A percentile compares a stretch with the other conserved stretches of the same genome.
Conservation (phyloP, 2,888 invertebrate genomes). For the Mechanitis mazaeus region DNA sequence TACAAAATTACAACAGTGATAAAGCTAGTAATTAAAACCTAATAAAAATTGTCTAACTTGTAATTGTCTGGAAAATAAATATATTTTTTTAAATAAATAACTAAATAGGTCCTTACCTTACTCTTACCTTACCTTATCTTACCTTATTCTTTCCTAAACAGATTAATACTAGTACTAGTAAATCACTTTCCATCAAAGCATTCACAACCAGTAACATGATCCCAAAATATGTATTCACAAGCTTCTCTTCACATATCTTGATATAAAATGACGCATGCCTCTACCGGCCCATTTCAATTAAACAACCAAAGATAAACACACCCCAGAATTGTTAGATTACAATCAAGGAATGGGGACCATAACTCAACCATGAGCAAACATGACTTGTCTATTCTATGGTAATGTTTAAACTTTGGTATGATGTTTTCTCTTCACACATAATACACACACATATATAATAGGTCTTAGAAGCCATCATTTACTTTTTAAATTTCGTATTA, state of each 20-base stretch:
- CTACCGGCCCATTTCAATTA: constrained; percentile 31
- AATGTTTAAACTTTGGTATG: constrained; percentile 27
- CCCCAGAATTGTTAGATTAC: constrained; percentile 42
- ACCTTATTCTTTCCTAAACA: too few relatives aligned
- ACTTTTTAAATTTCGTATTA: too few relatives aligned
- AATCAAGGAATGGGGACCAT: constrained; percentile 47
- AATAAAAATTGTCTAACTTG: too few relatives aligned
- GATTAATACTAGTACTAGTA: too few relatives aligned
- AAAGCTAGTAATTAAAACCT: too few relatives aligned
- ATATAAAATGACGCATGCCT: constrained; percentile 15
- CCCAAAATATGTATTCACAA: neutral
- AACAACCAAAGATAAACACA: constrained; percentile 41
- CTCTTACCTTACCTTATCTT: too few relatives aligned
- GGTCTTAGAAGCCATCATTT: too few relatives aligned
- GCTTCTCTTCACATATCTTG: constrained; percentile 14
- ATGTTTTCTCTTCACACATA: neutral
- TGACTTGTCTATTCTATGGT: constrained; percentile 31
- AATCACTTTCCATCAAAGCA: neutral
- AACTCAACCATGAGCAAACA: constrained; percentile 38
- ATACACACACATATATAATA: too few relatives aligned
- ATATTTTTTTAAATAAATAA: too few relatives aligned
- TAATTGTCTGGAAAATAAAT: too few relatives aligned
- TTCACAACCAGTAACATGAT: neutral
- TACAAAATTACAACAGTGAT: too few relatives aligned
- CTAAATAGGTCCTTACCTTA: too few relatives aligned